Evolutionary conservation across 2,113 vertebrate species (phyloP).

Genomic region (Azemiops feae): DNA sequence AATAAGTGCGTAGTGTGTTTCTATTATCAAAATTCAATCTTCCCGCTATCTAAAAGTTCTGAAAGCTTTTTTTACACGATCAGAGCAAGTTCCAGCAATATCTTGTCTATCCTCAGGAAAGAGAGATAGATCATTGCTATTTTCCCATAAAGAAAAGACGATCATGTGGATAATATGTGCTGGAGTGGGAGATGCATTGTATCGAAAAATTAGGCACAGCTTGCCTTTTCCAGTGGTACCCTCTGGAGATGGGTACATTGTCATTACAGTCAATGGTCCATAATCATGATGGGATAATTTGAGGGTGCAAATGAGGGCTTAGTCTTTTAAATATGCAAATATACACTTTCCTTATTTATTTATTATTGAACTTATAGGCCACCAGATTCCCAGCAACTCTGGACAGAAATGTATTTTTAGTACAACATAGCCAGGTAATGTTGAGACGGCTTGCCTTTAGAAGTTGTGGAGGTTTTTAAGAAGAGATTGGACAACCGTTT

Average conservation of each 20-base stretch:
- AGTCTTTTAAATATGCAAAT: not conserved
- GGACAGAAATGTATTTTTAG: not conserved
- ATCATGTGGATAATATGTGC: not conserved
- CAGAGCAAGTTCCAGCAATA: not conserved
- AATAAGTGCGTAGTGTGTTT: not conserved
- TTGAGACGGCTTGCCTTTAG: not conserved
- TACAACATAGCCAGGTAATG: not conserved
- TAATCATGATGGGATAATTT: not conserved
- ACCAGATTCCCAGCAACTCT: not conserved
- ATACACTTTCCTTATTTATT: not conserved
- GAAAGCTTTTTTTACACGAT: not conserved
- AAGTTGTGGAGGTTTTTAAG: not conserved
- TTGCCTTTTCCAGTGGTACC: not conserved
- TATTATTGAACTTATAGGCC: not conserved
- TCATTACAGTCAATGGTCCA: not conserved
- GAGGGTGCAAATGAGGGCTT: not conserved
- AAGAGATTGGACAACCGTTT: not conserved
- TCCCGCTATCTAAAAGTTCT: not conserved
- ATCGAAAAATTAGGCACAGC: not conserved
- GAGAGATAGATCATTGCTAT: not conserved
- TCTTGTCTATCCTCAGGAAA: not conserved
- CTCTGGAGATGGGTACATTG: not conserved
- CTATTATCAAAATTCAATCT: not conserved
- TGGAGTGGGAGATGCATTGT: not conserved
- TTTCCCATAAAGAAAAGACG: not conserved